phyloP scores from a whole-genome alignment of 92 coral and sea anemone species.

The Bergia puertoricense region DNA sequence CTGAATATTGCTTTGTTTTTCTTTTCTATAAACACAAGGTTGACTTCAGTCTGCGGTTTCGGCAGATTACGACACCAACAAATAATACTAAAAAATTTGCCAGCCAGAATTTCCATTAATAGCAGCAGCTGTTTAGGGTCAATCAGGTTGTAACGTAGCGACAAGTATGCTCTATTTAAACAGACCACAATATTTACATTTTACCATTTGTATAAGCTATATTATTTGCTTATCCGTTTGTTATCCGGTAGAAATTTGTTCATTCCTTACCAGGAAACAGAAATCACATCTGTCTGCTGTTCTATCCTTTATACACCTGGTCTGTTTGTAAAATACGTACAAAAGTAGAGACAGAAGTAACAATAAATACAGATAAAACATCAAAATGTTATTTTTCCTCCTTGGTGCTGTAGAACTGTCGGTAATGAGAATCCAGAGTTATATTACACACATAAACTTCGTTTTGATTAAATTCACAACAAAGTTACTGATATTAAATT shows the following conservation, averaged over 20 bases:
- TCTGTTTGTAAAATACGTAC: not conserved
- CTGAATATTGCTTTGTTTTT: not conserved
- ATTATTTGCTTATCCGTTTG: not conserved
- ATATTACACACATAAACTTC: too few relatives aligned
- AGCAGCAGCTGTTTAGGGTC: not conserved
- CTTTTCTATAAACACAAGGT: not conserved
- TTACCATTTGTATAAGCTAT: not conserved
- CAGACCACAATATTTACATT: not conserved
- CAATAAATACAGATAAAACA: too few relatives aligned
- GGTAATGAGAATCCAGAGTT: too few relatives aligned
- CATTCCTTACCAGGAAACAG: too few relatives aligned
- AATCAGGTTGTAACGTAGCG: too few relatives aligned
- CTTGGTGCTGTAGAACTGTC: too few relatives aligned
- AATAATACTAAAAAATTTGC: too few relatives aligned
- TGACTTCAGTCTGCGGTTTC: not conserved
- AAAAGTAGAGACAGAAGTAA: too few relatives aligned
- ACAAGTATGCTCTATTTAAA: not conserved
- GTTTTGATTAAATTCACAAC: too few relatives aligned
- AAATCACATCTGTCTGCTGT: too few relatives aligned
- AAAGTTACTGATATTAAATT: too few relatives aligned
- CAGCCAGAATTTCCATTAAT: not conserved
- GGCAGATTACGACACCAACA: not conserved
- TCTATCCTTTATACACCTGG: not conserved
- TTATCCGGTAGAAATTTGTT: not conserved
- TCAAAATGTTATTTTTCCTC: too few relatives aligned